These are phyloP conservation scores for Drosophila varians DNA, from an alignment of 1,140 invertebrate species.

Conservation along the genomic window DNA sequence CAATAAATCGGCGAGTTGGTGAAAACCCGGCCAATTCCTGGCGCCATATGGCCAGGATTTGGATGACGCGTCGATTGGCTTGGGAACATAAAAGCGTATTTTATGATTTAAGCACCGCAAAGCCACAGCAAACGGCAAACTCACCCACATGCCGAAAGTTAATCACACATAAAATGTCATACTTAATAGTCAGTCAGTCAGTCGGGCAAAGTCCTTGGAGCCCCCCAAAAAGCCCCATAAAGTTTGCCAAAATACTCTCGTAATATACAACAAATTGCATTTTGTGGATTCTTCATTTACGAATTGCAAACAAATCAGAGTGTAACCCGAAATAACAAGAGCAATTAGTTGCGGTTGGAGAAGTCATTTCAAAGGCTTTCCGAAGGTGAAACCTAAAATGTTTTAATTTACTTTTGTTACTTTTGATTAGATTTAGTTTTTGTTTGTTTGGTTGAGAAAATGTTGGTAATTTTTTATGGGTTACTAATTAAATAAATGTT, in stretches of 20 bases:
- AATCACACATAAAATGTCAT: constrained; percentile 49
- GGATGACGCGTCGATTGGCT: constrained; percentile 38
- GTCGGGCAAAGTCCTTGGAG: background rate
- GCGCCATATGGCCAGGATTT: constrained; percentile 37
- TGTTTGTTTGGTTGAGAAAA: background rate
- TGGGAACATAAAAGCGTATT: constrained; percentile 59
- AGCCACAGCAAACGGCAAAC: constrained; percentile 53
- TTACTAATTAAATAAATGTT: background rate
- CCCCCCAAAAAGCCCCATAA: constrained; percentile 19
- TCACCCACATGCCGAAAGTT: constrained; percentile 26
- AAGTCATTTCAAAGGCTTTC: constrained; percentile 7
- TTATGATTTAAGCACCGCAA: constrained; percentile 68
- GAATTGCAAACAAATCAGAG: constrained; percentile 54
- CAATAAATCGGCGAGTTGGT: constrained; percentile 55
- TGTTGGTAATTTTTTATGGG: too few relatives aligned
- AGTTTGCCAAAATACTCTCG: constrained; percentile 10
- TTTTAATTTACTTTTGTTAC: constrained; percentile 3
- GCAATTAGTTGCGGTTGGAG: constrained; percentile 46
- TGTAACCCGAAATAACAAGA: constrained; percentile 22
- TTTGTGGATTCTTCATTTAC: constrained; percentile 40
- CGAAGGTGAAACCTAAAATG: background rate
- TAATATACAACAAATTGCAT: constrained; percentile 14
- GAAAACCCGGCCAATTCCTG: constrained; percentile 28
- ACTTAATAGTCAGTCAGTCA: constrained; percentile 21
- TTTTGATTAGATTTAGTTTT: background rate